Evolutionary conservation across 2,797 vertebrate genomes (phyloP).

Genomic region (Gorsachius magnificus): DNA sequence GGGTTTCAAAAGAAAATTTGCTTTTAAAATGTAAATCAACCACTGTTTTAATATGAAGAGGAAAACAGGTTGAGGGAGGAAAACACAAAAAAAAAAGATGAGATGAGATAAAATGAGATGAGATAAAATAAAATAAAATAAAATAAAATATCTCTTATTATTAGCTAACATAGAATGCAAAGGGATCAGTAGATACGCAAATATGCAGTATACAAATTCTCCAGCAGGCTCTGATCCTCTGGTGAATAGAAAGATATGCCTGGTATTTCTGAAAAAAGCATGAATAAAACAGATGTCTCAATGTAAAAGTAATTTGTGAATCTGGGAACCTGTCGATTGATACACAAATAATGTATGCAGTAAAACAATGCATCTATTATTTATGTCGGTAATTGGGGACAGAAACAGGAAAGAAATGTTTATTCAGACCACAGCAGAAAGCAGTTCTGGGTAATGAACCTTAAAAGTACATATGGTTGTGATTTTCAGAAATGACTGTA

Average conservation of each 20-base stretch:
- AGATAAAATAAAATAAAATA: not conserved
- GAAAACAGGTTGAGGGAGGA: not conserved
- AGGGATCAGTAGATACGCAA: not conserved
- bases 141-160: not conserved
- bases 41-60: not conserved
- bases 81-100: not conserved
- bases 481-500: not conserved
- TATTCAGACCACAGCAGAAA: not conserved
- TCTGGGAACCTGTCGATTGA: not conserved
- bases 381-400: not conserved
- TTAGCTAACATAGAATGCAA: not conserved
- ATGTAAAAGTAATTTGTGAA: slow-evolving; percentile 19
- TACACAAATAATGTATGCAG: not conserved
- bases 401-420: not conserved
- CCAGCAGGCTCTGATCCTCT: not conserved
- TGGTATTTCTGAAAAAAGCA: not conserved
- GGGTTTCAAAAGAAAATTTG: slow-evolving; percentile 27
- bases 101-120: not conserved
- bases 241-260: not conserved
- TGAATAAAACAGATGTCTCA: slow-evolving; percentile 37
- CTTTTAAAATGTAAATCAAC: slow-evolving; percentile 65
- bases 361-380: slow-evolving; percentile 5
- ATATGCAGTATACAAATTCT: slow-evolving; percentile 1
- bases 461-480: not conserved
- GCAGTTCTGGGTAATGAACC: not conserved